These are phyloP conservation scores for Ptychodera flava DNA, from an alignment of 35 echinoderm and acorn worm genomes.

Conservation along the genomic window DNA sequence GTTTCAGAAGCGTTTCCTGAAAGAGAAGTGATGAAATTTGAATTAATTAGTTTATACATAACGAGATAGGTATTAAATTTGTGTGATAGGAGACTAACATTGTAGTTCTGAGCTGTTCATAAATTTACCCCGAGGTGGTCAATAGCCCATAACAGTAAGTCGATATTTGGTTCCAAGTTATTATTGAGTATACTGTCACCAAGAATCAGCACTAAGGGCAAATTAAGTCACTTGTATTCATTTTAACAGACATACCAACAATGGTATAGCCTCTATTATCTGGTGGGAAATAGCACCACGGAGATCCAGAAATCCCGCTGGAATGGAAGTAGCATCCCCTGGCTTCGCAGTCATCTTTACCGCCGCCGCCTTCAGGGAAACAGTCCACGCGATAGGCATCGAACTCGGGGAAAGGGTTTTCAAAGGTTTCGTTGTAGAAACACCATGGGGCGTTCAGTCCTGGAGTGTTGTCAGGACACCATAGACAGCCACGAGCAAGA, in stretches of 20 bases:
- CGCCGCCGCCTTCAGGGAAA: constrained; percentile 46
- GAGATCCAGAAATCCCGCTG: constrained; percentile 33
- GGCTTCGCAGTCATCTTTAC: constrained; percentile 24
- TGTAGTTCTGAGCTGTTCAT: not conserved
- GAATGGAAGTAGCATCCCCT: constrained; percentile 53
- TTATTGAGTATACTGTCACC: no score
- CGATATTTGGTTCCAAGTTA: not conserved
- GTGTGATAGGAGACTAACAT: not conserved
- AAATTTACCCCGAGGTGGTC: not conserved
- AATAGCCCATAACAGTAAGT: not conserved
- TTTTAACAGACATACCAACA: constrained; percentile 55
- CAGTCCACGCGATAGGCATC: constrained; percentile 55
- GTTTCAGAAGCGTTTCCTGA: not conserved
- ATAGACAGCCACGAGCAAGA: constrained; percentile 53
- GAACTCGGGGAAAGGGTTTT: constrained; percentile 11
- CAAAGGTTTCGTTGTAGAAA: constrained; percentile 69
- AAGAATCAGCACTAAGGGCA: no score
- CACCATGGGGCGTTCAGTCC: constrained; percentile 53
- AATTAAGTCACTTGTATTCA: no score
- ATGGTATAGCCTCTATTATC: constrained; percentile 51
- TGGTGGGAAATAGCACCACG: constrained; percentile 53
- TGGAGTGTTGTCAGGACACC: constrained; percentile 24
- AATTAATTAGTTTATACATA: no score
- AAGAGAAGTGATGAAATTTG: no score
- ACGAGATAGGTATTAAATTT: no score